A percentile compares a stretch with the other conserved stretches of the same genome.
phyloP scores from a whole-genome alignment of 1,140 invertebrate species.

The Riptortus pedestris region DNA sequence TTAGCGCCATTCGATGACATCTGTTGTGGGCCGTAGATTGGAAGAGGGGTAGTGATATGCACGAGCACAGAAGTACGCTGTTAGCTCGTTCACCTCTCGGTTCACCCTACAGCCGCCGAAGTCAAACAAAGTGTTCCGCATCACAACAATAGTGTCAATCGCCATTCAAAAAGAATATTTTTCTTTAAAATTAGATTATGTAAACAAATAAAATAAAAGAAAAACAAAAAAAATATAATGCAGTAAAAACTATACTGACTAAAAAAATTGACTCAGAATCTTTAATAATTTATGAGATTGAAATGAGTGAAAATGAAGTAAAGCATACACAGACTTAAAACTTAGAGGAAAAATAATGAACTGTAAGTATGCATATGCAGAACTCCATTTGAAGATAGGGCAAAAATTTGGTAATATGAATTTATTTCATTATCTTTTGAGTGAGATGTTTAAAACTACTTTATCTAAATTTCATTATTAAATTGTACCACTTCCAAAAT shows the following conservation, averaged over 20 bases:
- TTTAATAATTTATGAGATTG: neutral
- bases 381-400: no score
- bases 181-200: constrained; percentile 2
- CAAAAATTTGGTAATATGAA: no score
- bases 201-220: neutral
- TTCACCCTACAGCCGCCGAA: constrained; percentile 15
- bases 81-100: constrained; percentile 4
- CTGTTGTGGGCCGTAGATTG: constrained; percentile 13
- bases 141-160: constrained; percentile 16
- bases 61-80: constrained; percentile 6
- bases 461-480: no score
- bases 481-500: neutral
- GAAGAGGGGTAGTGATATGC: constrained; percentile 12
- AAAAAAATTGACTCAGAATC: neutral
- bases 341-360: no score
- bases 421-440: no score
- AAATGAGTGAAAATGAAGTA: neutral
- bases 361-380: no score
- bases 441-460: no score
- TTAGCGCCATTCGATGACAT: constrained; percentile 16
- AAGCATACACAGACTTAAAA: no score
- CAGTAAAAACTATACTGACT: neutral
- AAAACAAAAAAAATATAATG: neutral
- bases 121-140: constrained; percentile 20
- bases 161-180: constrained; percentile 14